A percentile compares a stretch with the other conserved stretches of the same genome.
Conservation (phyloP, 2,797 vertebrate genomes). For the Ctenopoma multispine region DNA sequence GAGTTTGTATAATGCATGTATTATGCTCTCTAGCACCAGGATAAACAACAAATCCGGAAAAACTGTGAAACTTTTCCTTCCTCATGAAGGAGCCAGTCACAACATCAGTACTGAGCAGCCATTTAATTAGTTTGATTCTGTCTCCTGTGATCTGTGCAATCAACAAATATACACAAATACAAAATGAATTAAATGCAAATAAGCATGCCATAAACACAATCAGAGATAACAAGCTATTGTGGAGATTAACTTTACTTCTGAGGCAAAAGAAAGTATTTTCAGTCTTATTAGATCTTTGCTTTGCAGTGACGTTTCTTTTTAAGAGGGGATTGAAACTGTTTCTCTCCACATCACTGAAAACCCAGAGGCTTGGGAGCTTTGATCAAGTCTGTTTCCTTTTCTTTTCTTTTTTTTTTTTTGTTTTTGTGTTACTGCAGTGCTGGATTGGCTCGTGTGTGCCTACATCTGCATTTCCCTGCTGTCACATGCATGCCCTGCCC, state of each 20-base stretch:
- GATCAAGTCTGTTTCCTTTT: slow-evolving; percentile 48
- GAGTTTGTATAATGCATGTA: too few species aligned
- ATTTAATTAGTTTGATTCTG: slow-evolving; percentile 13
- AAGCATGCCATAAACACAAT: neutral
- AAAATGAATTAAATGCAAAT: slow-evolving; percentile 14
- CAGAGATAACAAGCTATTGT: slow-evolving; percentile 6
- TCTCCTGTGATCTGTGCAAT: slow-evolving; percentile 19
- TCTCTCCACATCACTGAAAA: slow-evolving; percentile 28
- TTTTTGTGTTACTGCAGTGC: slow-evolving; percentile 23
- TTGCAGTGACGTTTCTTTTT: slow-evolving; percentile 36
- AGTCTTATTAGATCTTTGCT: slow-evolving; percentile 11
- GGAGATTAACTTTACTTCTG: slow-evolving; percentile 1
- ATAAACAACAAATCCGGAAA: too few species aligned
- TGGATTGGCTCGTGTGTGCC: slow-evolving; percentile 47
- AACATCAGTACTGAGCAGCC: neutral
- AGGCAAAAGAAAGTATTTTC: slow-evolving; percentile 13
- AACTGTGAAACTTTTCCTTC: too few species aligned
- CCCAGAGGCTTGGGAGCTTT: slow-evolving; percentile 28
- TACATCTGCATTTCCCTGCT: slow-evolving; percentile 27
- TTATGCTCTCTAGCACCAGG: too few species aligned
- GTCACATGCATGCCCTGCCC: slow-evolving; percentile 48
- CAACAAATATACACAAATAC: neutral
- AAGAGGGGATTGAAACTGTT: slow-evolving; percentile 22
- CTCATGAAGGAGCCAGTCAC: too few species aligned
- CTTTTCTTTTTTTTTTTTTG: slow-evolving; percentile 5